Evolutionary conservation across 2,113 vertebrate genomes (phyloP), one percentile per base, ranked within the genome.

Genomic region (Ophiodon elongatus): DNA sequence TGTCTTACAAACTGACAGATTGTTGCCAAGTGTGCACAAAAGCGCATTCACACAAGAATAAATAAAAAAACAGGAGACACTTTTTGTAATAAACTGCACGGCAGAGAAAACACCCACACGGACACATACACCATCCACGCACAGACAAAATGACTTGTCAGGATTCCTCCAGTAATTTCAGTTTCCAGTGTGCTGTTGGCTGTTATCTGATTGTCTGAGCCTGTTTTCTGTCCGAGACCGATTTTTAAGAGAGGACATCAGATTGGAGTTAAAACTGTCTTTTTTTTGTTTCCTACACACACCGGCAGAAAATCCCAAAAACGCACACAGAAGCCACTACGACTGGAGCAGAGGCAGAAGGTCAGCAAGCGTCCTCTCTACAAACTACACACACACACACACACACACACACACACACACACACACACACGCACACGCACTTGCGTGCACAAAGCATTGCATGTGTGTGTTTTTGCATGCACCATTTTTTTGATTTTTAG

Each of bases 161-260:
- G n/a, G 54, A 80, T 92, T 81, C 73, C 45, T 86, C 31, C 65
- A 83, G 75, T 87, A 79, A 67, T 85, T 86, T 86, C 68, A 80
- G 31, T 76, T 89, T 91, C 72, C 84, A 88, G 85, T 33, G 69
- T 87, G 79, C 71, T 79, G 84, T 45, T 9, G 7, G 79, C 63
- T 39, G 4, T 86, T 88, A 91, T 87, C 83, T 83, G 83, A 90
- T 89, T 82, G 56, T 71, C 67, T 57, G 73, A 82, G 79, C 91
- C 88, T 92, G 89, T 85, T 92, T 88, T 89, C 66, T 79, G 80
- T 92, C 85, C 0, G 11, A 68, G 70, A 67, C 69, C 69, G 74
- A 76, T 88, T 89, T n/a, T 86, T 79, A 86, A 84, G 31, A 87
- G 74, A 83, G 72, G 77, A 82, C 80, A 85, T 80, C 69, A 85